phyloP scores from a whole-genome alignment of 2,113 vertebrate species.

The Anolis sagrei region DNA sequence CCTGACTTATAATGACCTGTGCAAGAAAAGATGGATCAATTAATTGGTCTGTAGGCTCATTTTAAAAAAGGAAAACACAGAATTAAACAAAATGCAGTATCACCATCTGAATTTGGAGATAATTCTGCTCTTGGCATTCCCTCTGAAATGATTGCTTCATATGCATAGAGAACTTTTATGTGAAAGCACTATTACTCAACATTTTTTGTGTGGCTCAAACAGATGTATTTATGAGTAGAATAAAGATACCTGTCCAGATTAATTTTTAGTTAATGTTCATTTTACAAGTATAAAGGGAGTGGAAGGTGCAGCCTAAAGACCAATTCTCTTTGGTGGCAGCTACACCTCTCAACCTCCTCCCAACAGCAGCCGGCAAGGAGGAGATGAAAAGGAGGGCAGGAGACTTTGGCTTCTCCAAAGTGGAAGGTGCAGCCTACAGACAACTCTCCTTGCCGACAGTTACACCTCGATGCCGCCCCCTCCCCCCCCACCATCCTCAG shows the following conservation, averaged over 20 bases:
- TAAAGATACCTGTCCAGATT: neutral
- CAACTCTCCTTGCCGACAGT: too few species aligned
- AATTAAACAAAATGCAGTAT: too few species aligned
- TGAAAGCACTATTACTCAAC: neutral
- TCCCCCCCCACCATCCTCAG: too few species aligned
- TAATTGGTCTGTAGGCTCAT: neutral
- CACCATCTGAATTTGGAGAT: neutral
- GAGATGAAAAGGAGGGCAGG: too few species aligned
- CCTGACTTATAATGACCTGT: neutral
- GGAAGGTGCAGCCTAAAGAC: too few species aligned
- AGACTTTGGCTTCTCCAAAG: too few species aligned
- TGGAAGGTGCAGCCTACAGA: too few species aligned
- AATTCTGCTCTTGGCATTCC: neutral
- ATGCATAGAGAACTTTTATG: neutral
- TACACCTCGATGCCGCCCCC: too few species aligned
- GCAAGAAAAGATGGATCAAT: neutral
- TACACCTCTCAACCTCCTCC: too few species aligned
- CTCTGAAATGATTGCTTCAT: neutral
- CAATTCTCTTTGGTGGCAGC: too few species aligned
- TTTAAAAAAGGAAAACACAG: neutral
- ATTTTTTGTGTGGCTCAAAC: neutral
- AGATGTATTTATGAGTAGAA: neutral
- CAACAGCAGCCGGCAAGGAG: too few species aligned
- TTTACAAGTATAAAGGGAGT: neutral
- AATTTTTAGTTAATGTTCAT: neutral